Percentiles rank a stretch among this genome's conserved stretches.
Conservation (phyloP, 2,113 vertebrate species). For the Pterocles burchelli region DNA sequence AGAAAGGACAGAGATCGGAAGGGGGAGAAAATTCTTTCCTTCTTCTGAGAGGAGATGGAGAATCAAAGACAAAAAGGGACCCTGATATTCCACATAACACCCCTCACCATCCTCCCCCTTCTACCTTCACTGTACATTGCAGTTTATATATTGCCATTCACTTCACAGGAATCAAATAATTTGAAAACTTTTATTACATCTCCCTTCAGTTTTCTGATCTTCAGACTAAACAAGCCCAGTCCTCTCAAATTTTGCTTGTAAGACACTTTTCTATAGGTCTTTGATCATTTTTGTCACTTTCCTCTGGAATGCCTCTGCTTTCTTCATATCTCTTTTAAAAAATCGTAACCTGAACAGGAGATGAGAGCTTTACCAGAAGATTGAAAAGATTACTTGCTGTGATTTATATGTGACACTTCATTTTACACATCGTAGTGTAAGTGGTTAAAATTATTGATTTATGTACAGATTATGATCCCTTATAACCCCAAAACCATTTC, state of each 20-base stretch:
- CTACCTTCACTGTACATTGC: background rate
- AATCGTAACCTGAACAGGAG: background rate
- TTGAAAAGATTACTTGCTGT: background rate
- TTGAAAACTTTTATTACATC: background rate
- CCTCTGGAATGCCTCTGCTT: background rate
- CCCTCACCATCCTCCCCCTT: background rate
- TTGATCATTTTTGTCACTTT: conserved; percentile 47
- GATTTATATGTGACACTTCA: background rate
- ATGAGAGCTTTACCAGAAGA: background rate
- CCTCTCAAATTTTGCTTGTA: conserved; percentile 18
- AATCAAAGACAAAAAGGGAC: background rate
- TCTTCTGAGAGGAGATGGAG: background rate
- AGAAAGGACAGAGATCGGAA: background rate
- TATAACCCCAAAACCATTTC: background rate
- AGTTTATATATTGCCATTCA: background rate
- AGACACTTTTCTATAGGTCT: conserved; percentile 1
- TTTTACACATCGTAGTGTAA: background rate
- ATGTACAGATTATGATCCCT: background rate
- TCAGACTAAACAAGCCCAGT: background rate
- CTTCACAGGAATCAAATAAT: conserved; percentile 6
- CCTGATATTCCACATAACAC: background rate
- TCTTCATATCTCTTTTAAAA: conserved; percentile 16
- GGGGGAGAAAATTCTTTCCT: background rate
- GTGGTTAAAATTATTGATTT: background rate
- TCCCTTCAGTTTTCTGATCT: conserved; percentile 10